Conservation (phyloP, 2,888 invertebrate genomes). For the Steinernema hermaphroditum region DNA sequence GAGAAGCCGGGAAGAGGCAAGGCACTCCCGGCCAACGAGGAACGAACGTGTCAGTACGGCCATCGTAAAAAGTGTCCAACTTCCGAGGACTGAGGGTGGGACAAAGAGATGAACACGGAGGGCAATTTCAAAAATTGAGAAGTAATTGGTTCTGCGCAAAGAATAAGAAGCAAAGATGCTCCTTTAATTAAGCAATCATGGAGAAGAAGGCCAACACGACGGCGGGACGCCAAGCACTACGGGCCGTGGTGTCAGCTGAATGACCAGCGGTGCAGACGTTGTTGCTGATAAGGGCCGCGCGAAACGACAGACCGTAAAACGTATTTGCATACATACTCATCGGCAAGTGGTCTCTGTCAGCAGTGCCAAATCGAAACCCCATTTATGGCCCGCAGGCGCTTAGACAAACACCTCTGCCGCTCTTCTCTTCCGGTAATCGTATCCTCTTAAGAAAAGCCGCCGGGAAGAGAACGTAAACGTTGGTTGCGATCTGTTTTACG, state of each 20-base stretch:
- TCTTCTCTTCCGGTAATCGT: conserved; percentile 18
- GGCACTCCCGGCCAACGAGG: background rate
- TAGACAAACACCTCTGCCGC: conserved; percentile 8
- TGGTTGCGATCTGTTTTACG: too few relatives aligned
- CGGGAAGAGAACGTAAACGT: too few relatives aligned
- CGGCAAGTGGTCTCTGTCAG: background rate
- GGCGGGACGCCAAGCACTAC: background rate
- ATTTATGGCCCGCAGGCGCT: conserved; percentile 24
- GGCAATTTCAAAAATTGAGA: conserved; percentile 27
- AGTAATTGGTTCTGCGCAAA: conserved; percentile 28
- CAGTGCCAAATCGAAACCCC: background rate
- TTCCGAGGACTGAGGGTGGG: background rate
- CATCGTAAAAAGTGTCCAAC: conserved; percentile 11
- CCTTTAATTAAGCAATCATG: conserved; percentile 30
- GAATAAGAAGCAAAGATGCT: conserved; percentile 22
- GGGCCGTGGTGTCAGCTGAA: too few relatives aligned
- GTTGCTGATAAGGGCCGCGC: conserved; percentile 2
- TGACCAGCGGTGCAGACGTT: background rate
- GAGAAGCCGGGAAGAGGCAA: background rate
- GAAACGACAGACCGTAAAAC: conserved; percentile 22
- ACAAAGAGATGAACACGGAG: background rate
- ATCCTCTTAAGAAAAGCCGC: too few relatives aligned
- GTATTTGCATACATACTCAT: conserved; percentile 30
- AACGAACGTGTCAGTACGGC: background rate
- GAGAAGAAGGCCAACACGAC: conserved; percentile 3